phyloP scores from a whole-genome alignment of 2,888 invertebrate species.

The Epinotia brunnichana region DNA sequence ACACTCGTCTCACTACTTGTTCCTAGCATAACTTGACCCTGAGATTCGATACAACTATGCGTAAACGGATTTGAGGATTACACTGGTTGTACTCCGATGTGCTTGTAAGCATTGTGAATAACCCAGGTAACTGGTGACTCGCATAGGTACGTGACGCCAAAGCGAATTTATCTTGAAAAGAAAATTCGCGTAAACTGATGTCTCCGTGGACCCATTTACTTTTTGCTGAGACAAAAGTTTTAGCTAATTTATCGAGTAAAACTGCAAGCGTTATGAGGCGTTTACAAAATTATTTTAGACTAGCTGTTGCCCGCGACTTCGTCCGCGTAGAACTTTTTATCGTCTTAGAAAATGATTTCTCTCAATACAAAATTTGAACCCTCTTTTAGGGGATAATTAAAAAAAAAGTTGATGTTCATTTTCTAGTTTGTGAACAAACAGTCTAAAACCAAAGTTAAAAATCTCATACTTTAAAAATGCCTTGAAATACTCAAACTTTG shows the following conservation, averaged over 20 bases:
- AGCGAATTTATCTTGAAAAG: conserved; percentile 23
- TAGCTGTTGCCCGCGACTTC: no score
- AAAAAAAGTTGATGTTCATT: no score
- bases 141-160: conserved; percentile 22
- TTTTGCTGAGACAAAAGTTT: conserved; percentile 32
- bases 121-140: conserved; percentile 27
- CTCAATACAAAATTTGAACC: no score
- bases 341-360: no score
- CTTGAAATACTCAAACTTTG: no score
- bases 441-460: no score
- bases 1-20: background rate
- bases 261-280: conserved; percentile 10
- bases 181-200: conserved; percentile 35
- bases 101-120: conserved; percentile 2
- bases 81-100: background rate
- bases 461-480: no score
- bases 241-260: conserved; percentile 34
- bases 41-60: background rate
- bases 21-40: background rate
- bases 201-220: conserved; percentile 37
- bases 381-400: no score
- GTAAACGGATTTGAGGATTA: background rate
- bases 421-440: no score
- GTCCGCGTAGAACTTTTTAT: no score
- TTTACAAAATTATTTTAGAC: conserved; percentile 24